A percentile compares a stretch with the other conserved stretches of the same genome.
phyloP scores from a whole-genome alignment of 2,888 invertebrate genomes.

The Athripsodes cinereus region DNA sequence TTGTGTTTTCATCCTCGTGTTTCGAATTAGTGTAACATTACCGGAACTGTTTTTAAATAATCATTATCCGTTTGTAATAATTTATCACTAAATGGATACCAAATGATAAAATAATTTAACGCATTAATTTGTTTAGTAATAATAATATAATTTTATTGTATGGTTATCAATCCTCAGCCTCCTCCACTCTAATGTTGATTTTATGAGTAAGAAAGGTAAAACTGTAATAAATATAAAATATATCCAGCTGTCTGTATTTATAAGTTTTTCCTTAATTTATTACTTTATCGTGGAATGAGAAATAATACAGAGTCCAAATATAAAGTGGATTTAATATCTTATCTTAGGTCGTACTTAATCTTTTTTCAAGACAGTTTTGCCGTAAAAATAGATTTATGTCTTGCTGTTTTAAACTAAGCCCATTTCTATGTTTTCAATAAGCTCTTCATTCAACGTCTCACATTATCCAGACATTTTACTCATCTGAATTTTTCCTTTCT shows the following conservation, averaged over 20 bases:
- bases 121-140: too few species aligned
- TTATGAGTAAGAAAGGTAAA: not conserved
- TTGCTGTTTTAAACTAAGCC: slow-evolving; percentile 13
- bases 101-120: too few species aligned
- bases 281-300: not conserved
- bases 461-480: not conserved
- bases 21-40: too few species aligned
- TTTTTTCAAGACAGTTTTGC: slow-evolving; percentile 21
- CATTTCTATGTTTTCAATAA: slow-evolving; percentile 13
- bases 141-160: too few species aligned
- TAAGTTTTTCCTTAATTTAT: slow-evolving; percentile 7
- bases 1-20: too few species aligned
- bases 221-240: not conserved
- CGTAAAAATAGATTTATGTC: slow-evolving; percentile 20
- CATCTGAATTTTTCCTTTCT: too few species aligned
- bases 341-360: slow-evolving; percentile 23
- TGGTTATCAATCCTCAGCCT: too few species aligned
- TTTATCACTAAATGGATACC: too few species aligned
- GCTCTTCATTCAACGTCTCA: slow-evolving; percentile 2
- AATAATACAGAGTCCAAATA: slow-evolving; percentile 11
- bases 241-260: slow-evolving; percentile 2
- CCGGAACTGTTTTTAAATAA: too few species aligned
- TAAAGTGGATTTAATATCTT: slow-evolving; percentile 23
- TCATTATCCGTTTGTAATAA: too few species aligned
- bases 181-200: not conserved